A percentile compares a stretch with the other conserved stretches of the same genome.
Evolutionary conservation across 2,888 invertebrate species (phyloP).

Genomic region (Nowickia ferox): DNA sequence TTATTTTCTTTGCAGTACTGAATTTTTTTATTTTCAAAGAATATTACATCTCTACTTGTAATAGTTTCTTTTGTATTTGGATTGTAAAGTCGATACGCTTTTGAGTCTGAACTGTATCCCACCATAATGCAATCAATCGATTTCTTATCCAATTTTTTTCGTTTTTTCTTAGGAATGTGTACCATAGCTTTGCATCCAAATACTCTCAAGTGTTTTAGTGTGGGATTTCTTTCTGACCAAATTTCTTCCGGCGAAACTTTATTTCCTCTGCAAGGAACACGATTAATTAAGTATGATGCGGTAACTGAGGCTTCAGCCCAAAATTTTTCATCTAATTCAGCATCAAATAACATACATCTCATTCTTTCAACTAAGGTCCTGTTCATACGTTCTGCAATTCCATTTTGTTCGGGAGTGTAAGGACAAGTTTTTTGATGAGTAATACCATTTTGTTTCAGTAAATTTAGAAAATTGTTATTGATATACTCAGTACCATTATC

Average conservation of each 20-base stretch:
- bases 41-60: background rate
- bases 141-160: background rate
- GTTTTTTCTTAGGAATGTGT: background rate
- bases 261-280: too few species aligned
- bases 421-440: slow-evolving; percentile 73
- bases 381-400: slow-evolving; percentile 63
- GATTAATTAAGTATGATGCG: too few species aligned
- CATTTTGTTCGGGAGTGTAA: slow-evolving; percentile 78
- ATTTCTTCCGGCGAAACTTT: too few species aligned
- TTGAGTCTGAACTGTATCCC: background rate
- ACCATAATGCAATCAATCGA: slow-evolving; percentile 3
- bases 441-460: background rate
- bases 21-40: background rate
- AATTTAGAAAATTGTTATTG: background rate
- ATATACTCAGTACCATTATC: background rate
- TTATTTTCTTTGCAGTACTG: background rate
- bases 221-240: too few species aligned
- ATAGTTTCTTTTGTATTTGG: background rate
- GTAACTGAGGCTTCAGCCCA: too few species aligned
- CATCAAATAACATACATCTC: slow-evolving; percentile 72
- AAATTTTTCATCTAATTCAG: slow-evolving; percentile 50
- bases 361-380: slow-evolving; percentile 71
- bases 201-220: background rate
- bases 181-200: background rate
- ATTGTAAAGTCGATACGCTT: background rate